Base-by-base conservation (phyloP, 2,113 vertebrate genomes). In the Thunnus thynnus region DNA sequence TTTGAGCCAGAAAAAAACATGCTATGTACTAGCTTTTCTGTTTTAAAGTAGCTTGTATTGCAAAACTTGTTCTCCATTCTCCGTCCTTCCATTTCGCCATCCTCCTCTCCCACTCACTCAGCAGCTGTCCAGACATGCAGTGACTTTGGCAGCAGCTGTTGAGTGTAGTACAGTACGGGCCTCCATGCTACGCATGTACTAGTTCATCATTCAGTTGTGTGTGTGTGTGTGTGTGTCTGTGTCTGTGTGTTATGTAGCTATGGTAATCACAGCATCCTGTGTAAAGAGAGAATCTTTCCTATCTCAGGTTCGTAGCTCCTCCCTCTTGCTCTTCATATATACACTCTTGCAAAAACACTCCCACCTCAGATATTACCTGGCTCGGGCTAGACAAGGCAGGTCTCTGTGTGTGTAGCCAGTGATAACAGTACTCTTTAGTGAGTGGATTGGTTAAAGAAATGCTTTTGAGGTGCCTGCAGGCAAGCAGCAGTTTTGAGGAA, bases 401-500 rank as follows among this genome's bases (percentile, higher is more conserved):
- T n/a, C 32, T 72, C 4, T 57, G 46, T 69, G 36, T 41, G 22
- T 78, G 32, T 27, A 72, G 62, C 36, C 14, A 54, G 76, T 46
- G 52, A 72, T 83, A 69, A 55, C 48, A 13, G 60, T 27, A 32
- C n/a, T 85, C 13, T 76, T 71, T 52, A 64, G 48, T 60, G 80
- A 85, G 80, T 68, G 69, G 32, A 51, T 48, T 16, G 10, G 9
- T 13, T 73, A 56, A 84, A 94, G 83, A 68, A 51, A 98, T 99
- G 97, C 88, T 93, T 36, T 82, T 97, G 85, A 96, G 93, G 69
- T 95, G 95, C 74, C 90, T 97, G 1, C 94, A 95, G 85, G 95
- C 95, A 81, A 94, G 91, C 62, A 93, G 91, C 87, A 94, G 93
- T 93, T 98, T 97, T 82, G 95, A 96, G 57, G 95, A 95, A 81